Evolutionary conservation across 2,797 vertebrate species (phyloP), one percentile per base, ranked within the genome.

Genomic region (Pteropus rufus): DNA sequence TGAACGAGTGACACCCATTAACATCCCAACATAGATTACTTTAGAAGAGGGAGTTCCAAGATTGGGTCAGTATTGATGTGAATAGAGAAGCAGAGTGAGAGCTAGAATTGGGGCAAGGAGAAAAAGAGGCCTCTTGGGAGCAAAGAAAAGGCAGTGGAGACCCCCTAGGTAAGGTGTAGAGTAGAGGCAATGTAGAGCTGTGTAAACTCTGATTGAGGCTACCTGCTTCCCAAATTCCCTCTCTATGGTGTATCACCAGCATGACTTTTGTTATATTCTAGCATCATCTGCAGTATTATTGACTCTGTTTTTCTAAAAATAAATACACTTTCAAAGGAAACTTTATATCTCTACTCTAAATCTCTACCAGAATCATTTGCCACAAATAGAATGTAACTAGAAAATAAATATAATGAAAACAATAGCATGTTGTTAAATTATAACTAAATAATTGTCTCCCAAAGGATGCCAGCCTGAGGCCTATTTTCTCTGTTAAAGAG

Each of bases 361-460:
- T 87, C 46, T 14, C 67, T 89, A 94, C 24, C 36, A 91, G 62
- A 97, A 93, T 80, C 54, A 70, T 69, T 93, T 92, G 73, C 49
- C 62, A 69, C n/a, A 95, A 96, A 96, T 89, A 95, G 75, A 97
- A 82, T 69, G 24, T 67, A 73, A 85, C 52, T 79, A 83, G 79
- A 87, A 96, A 89, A 95, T 89, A 95, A 88, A 96, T 91, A 85
- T 60, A 82, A 73, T 77, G 54, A 91, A 91, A 93, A 80, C 34
- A 95, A 85, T 36, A 88, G 34, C 29, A 75, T 60, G 62, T 58
- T 90, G 29, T 70, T 80, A 75, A 58, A 90, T 79, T 90, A 81
- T 94, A 88, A 90, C 58, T 91, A 87, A 95, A 87, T 34, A 64
- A 46, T 79, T 67, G 21, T 89, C 91, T 94, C 73, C 62, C 73